Evolutionary conservation across 1,140 invertebrate species (phyloP).

Genomic region (Zaprionus kolodkinae): DNA sequence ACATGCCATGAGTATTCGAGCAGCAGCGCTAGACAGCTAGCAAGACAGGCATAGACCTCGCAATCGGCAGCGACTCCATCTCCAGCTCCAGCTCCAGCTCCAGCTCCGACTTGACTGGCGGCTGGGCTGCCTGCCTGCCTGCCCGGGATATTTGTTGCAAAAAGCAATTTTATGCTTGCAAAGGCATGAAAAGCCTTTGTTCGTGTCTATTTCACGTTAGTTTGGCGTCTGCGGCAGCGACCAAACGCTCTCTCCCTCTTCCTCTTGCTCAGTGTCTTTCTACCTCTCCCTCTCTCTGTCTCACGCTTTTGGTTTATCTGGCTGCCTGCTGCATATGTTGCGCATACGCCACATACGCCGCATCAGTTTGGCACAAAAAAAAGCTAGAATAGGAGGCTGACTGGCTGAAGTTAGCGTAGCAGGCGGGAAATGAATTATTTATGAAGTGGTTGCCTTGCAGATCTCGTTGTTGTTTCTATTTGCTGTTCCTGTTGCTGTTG

Average conservation of each 20-base stretch:
- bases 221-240: conserved; percentile 72
- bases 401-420: conserved; percentile 74
- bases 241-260: conserved; percentile 17
- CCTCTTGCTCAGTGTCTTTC: conserved; percentile 20
- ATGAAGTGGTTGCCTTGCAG: conserved; percentile 78
- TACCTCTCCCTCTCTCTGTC: conserved; percentile 9
- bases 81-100: conserved; percentile 19
- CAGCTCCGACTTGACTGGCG: conserved; percentile 16
- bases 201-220: conserved; percentile 84
- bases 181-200: conserved; percentile 84
- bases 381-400: conserved; percentile 47
- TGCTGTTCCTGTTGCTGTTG: conserved; percentile 22
- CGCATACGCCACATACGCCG: conserved; percentile 69
- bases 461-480: conserved; percentile 30
- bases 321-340: conserved; percentile 72
- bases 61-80: conserved; percentile 11
- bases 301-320: not conserved
- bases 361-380: conserved; percentile 31
- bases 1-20: conserved; percentile 29
- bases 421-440: conserved; percentile 84
- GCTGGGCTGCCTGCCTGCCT: conserved; percentile 38
- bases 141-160: conserved; percentile 78
- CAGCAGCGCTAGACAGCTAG: conserved; percentile 19
- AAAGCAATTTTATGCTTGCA: conserved; percentile 84
- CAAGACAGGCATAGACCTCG: not conserved